Evolutionary conservation across 2,113 vertebrate genomes (phyloP).

Genomic region (Sinocyclocheilus grahami): DNA sequence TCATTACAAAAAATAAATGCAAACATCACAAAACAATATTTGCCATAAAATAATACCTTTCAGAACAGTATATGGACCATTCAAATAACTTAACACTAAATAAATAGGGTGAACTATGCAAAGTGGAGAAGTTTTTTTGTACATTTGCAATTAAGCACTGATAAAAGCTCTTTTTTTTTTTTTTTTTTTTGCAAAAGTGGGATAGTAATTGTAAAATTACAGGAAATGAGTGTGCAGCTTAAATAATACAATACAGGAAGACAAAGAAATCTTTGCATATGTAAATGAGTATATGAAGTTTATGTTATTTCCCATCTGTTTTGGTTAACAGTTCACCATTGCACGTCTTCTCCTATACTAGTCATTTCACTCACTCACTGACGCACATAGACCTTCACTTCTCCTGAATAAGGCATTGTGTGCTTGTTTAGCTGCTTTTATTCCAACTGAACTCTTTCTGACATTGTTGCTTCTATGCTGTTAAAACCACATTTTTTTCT

Average conservation of each 20-base stretch:
- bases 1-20: no score
- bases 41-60: no score
- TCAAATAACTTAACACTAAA: no score
- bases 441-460: neutral
- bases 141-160: neutral
- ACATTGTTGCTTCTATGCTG: neutral
- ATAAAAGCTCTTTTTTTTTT: neutral
- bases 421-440: slow-evolving; percentile 21
- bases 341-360: neutral
- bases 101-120: no score
- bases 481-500: slow-evolving; percentile 15
- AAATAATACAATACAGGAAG: no score
- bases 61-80: no score
- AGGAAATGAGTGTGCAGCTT: no score
- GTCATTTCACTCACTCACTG: slow-evolving; percentile 23
- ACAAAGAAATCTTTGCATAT: neutral
- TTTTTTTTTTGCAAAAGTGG: no score
- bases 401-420: neutral
- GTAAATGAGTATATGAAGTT: neutral
- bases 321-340: neutral
- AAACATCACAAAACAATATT: no score
- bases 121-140: neutral
- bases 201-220: no score
- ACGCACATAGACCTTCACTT: neutral
- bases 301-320: no score